phyloP scores from a whole-genome alignment of 2,888 invertebrate genomes.

The Caenorhabditis sp. region DNA sequence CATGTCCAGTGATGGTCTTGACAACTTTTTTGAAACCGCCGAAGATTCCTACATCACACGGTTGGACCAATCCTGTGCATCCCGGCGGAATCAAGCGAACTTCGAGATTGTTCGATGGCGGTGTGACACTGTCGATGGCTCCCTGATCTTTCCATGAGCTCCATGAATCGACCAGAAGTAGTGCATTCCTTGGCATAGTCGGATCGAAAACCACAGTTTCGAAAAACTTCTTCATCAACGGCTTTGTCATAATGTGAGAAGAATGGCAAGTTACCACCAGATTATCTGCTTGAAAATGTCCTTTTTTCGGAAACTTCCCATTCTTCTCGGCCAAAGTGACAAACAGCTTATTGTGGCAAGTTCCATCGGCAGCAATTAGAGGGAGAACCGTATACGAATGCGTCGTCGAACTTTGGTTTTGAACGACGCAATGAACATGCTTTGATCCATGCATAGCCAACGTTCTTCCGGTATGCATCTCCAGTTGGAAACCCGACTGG shows the following conservation, averaged over 20 bases:
- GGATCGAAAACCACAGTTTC: too few species aligned
- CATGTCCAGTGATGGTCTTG: constrained; percentile 5
- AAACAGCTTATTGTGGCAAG: constrained; percentile 26
- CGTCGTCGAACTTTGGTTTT: background rate
- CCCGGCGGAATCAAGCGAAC: constrained; percentile 16
- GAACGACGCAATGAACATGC: background rate
- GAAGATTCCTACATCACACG: constrained; percentile 21
- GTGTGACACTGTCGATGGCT: constrained; percentile 4
- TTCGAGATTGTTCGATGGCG: background rate
- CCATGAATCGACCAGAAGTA: constrained; percentile 40
- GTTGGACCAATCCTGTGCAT: constrained; percentile 22
- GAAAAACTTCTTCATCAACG: too few species aligned
- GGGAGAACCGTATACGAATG: constrained; percentile 40
- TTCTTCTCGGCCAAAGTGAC: constrained; percentile 33
- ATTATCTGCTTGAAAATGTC: constrained; percentile 15
- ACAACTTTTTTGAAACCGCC: background rate
- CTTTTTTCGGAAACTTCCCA: constrained; percentile 36
- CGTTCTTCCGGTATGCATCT: constrained; percentile 10
- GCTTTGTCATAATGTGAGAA: too few species aligned
- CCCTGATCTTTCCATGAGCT: constrained; percentile 25
- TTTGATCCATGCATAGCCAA: background rate
- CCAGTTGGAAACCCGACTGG: constrained; percentile 6
- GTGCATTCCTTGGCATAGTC: too few species aligned
- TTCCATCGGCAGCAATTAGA: constrained; percentile 43
- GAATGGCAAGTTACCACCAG: constrained; percentile 8